These are phyloP conservation scores for Xiphorhynchus elegans DNA, from an alignment of 2,113 vertebrate genomes.

Conservation along the genomic window DNA sequence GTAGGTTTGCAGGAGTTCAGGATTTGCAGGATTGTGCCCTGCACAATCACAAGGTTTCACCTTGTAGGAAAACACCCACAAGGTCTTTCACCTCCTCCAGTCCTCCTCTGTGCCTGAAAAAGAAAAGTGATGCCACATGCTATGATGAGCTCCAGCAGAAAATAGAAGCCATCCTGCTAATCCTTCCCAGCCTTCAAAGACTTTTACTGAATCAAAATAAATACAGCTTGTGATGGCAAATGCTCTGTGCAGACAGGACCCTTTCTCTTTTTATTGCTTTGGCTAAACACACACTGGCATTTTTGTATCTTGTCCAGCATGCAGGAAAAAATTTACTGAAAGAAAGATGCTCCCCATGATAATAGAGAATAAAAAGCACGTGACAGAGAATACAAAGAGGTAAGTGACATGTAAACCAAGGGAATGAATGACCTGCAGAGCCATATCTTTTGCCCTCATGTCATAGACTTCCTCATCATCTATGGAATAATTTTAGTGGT, in stretches of 20 bases:
- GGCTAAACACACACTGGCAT: background rate
- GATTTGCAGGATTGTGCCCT: too few species aligned
- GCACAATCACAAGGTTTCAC: background rate
- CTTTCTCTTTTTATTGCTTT: background rate
- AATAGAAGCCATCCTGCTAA: background rate
- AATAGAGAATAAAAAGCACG: background rate
- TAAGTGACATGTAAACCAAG: background rate
- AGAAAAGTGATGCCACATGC: background rate
- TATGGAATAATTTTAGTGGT: background rate
- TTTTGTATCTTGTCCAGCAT: background rate
- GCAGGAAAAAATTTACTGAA: background rate
- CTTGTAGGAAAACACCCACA: background rate
- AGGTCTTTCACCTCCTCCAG: background rate
- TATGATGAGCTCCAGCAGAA: background rate
- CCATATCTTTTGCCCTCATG: background rate
- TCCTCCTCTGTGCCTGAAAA: background rate
- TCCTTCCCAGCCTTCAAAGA: background rate
- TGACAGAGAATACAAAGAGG: background rate
- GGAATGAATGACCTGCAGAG: background rate
- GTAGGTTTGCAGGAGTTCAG: background rate
- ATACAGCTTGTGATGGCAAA: background rate
- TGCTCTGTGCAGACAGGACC: background rate
- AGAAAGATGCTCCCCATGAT: background rate
- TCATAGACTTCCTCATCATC: background rate
- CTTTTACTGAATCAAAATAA: fast-evolving